Evolutionary conservation across 2,888 invertebrate species (phyloP), one percentile per base, ranked within the genome.

Genomic region (Dynastes grantii): DNA sequence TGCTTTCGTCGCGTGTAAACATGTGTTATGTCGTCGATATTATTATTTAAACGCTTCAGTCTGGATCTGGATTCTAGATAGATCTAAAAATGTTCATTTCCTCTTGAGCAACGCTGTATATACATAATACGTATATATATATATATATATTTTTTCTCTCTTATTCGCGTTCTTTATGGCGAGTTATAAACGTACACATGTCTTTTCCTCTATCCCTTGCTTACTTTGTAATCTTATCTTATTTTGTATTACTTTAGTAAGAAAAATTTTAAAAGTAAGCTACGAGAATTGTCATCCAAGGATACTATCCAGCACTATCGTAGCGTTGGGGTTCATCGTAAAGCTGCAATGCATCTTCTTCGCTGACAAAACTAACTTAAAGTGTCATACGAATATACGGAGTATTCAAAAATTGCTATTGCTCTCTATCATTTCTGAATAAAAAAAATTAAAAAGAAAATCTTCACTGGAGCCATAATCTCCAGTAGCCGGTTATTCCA

Each of bases 271-370:
- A 29, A 61, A 61, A 22, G n/a, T 16, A 61, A 29, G 9, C 29
- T 9, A 22, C 1, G 61, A 29, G 61, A 29, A 61, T 29, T 61
- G 27, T 1, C 61, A 61, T 29, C 61, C 29, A 61, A 61, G 6
- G 61, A 27, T 61, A 61, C 61, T 29, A 29, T 29, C 32, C 29
- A 3, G 11, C 61, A 22, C 29, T 61, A 29, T 29, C 29, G n/a
- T 22, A 61, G 27, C 61, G 61, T 61, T 5, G 32, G 22, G 6
- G 22, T 61, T 29, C 61, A 11, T 29, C 61, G 29, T 61, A 61
- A 61, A 61, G 29, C 61, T 61, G 61, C 61, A 61, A 29, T 61
- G 61, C 61, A 61, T 29, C 61, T 61, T 9, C 22, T 13, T 22
- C 22, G 45, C 11, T 45, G 45, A 45, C 61, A 29, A 2, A 22